phyloP scores from a whole-genome alignment of 2,888 invertebrate genomes.

The Orthonevra nobilis region DNA sequence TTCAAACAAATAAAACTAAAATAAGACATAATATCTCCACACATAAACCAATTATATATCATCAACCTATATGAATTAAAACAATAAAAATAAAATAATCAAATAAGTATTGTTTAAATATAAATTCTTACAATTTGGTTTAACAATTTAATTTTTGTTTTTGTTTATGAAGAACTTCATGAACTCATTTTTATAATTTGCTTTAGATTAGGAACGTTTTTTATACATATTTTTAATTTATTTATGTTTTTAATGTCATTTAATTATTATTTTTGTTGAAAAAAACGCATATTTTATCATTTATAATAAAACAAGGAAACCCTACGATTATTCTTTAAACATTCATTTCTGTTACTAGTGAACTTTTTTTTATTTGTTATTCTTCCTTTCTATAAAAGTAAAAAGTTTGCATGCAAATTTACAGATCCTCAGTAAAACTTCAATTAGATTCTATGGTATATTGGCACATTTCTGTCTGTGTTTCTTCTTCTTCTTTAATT shows the following conservation, averaged over 20 bases:
- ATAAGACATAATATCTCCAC: too few relatives aligned
- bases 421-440: slow-evolving; percentile 50
- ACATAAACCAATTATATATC: too few relatives aligned
- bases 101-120: not conserved
- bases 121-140: too few relatives aligned
- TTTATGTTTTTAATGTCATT: not conserved
- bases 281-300: too few relatives aligned
- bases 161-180: slow-evolving; percentile 4
- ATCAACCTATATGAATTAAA: slow-evolving; percentile 10
- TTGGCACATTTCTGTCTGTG: slow-evolving; percentile 55
- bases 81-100: not conserved
- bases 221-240: slow-evolving; percentile 28
- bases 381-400: slow-evolving; percentile 62
- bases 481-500: slow-evolving; percentile 2
- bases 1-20: too few relatives aligned
- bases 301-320: not conserved
- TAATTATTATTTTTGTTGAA: too few relatives aligned
- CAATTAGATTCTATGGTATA: slow-evolving; percentile 57
- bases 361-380: slow-evolving; percentile 51
- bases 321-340: slow-evolving; percentile 10
- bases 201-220: slow-evolving; percentile 55
- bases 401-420: slow-evolving; percentile 63
- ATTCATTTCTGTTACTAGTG: slow-evolving; percentile 48
- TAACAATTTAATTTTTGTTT: slow-evolving; percentile 1
- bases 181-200: slow-evolving; percentile 25